Base-by-base conservation (phyloP, 2,888 invertebrate species). In the Archips crataeganus region DNA sequence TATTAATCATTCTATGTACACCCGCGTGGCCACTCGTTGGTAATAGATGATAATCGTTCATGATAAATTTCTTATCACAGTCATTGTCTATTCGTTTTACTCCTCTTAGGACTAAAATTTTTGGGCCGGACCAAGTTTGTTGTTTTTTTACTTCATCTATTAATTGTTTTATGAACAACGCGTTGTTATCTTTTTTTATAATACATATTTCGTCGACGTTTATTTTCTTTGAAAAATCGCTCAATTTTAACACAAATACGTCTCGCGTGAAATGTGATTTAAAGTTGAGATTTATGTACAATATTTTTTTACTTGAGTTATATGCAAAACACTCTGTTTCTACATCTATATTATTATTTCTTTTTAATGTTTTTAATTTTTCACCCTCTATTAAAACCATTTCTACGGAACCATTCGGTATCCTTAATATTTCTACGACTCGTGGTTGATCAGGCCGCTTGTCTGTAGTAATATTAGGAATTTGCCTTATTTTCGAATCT, bases 261-360 rank as follows among this genome's bases (percentile, higher is more conserved):
- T 39, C 75, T 78, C 77, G 77, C 76, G 76, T 72, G 34, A 72
- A 75, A 32, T 78, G 77, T 62, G 71, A 45, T 54, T 36, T 70
- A 76, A 70, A 79, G 63, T 75, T 47, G 57, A 71, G 75, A 45
- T 80, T 78, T 51, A 80, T 71, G 68, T 75, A 76, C n/a, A 79
- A 51, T 34, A 70, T 76, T 13, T 64, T 68, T 23, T 75, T 71
- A 62, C 11, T 72, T 51, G 36, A 2, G 1, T 23, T n/a, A 60
- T 42, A 73, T 3, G 49, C n/a, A 60, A 76, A 75, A 76, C 75
- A 76, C 42, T 75, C 75, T 2, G 9, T 36, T 67, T 75, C 70
- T n/a, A 23, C 45, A 32, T 10, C n/a, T 23, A 73, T 63, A n/a
- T 32, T 45, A 10, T 0, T 62, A 49, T 47, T 47, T 23, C 10